A percentile compares a stretch with the other conserved stretches of the same genome.
phyloP scores from a whole-genome alignment of 2,113 vertebrate genomes.

The Aphyosemion australe region DNA sequence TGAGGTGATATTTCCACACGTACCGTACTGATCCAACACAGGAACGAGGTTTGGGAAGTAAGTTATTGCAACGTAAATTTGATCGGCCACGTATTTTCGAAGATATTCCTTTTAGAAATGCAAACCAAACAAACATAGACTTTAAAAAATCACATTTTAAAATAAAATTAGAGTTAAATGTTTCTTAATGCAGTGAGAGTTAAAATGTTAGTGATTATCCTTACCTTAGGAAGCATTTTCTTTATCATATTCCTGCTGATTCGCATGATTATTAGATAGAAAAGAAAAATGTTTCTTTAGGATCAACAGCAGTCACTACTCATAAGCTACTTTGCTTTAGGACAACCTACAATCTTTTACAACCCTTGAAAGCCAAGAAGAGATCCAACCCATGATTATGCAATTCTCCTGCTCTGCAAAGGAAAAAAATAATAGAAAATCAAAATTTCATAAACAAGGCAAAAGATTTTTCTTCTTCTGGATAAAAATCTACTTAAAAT shows the following conservation, averaged over 20 bases:
- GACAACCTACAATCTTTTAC: constrained; percentile 36
- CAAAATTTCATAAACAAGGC: neutral
- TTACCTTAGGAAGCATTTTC: constrained; percentile 91
- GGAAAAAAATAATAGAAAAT: neutral
- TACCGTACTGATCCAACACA: constrained; percentile 86
- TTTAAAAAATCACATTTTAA: neutral
- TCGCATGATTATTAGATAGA: constrained; percentile 74
- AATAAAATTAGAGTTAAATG: neutral
- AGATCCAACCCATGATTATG: constrained; percentile 6
- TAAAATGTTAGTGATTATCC: constrained; percentile 8
- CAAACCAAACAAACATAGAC: neutral
- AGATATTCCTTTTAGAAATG: constrained; percentile 81
- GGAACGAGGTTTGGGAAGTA: constrained; percentile 89
- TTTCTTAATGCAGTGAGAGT: neutral
- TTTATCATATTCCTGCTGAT: constrained; percentile 72
- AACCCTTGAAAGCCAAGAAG: constrained; percentile 15
- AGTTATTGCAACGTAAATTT: constrained; percentile 80
- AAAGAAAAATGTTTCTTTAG: neutral
- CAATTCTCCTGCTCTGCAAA: constrained; percentile 31
- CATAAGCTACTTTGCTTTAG: neutral
- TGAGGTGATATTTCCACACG: constrained; percentile 32
- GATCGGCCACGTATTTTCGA: constrained; percentile 85
- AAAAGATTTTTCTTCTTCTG: too few species aligned
- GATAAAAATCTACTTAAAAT: too few species aligned
- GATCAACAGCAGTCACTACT: neutral